These are phyloP conservation scores for Dendroctonus valens DNA, from an alignment of 1,140 invertebrate species.

Conservation along the genomic window DNA sequence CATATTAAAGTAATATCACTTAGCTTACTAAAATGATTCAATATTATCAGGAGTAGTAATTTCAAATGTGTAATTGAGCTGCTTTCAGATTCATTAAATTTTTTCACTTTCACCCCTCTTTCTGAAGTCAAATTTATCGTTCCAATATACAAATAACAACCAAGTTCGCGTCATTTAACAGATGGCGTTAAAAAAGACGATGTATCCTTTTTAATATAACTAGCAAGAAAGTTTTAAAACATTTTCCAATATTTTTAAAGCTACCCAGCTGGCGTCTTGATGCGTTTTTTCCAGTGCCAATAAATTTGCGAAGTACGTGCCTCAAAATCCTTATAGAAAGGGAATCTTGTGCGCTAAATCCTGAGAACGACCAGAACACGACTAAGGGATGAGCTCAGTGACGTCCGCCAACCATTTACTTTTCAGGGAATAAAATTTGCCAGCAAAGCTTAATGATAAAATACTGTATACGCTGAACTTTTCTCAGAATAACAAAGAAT, in stretches of 20 bases:
- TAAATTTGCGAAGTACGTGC: constrained; percentile 35
- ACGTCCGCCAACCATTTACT: constrained; percentile 3
- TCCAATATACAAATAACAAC: constrained; percentile 22
- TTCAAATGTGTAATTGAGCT: too few relatives aligned
- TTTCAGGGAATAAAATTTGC: background rate
- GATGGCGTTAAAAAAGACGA: constrained; percentile 27
- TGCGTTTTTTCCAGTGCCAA: constrained; percentile 25
- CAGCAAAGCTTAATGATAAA: too few relatives aligned
- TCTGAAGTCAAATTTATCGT: constrained; percentile 12
- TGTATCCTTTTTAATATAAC: constrained; percentile 33
- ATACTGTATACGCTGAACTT: too few relatives aligned
- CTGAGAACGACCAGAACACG: constrained; percentile 19
- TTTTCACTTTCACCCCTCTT: too few relatives aligned
- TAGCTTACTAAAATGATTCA: too few relatives aligned
- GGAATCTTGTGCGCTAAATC: constrained; percentile 24
- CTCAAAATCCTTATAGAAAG: constrained; percentile 31
- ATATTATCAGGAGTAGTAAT: too few relatives aligned
- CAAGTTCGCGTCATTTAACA: constrained; percentile 22
- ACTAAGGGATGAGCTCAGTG: constrained; percentile 17
- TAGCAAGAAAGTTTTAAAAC: constrained; percentile 30
- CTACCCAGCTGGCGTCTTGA: constrained; percentile 23
- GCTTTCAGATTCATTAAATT: too few relatives aligned
- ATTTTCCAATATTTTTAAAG: constrained; percentile 35
- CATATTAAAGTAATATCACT: too few relatives aligned
- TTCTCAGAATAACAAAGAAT: too few relatives aligned